phyloP scores from a whole-genome alignment of 2,797 vertebrate genomes.

The Coreius guichenoti region DNA sequence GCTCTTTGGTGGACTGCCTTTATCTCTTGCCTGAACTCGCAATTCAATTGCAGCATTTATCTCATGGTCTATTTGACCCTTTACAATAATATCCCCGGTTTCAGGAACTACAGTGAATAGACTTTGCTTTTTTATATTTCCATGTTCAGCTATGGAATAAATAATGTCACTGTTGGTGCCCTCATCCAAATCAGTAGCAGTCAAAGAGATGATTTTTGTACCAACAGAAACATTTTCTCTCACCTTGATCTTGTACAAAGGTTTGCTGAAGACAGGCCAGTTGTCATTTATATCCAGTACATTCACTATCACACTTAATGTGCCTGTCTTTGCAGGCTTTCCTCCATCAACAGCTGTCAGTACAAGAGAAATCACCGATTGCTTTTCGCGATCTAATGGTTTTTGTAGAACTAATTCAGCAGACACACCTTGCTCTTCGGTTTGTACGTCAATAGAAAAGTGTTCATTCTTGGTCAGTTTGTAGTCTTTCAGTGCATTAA shows the following conservation, averaged over 20 bases:
- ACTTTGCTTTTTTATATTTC: conserved; percentile 51
- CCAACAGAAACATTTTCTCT: conserved; percentile 67
- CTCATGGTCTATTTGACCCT: conserved; percentile 59
- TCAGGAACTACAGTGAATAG: conserved; percentile 64
- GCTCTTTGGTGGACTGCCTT: conserved; percentile 56
- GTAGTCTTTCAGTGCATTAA: conserved; percentile 74
- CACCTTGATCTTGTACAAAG: conserved; percentile 67
- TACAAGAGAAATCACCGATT: conserved; percentile 62
- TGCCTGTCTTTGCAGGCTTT: conserved; percentile 65
- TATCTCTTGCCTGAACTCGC: conserved; percentile 75
- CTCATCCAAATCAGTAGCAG: conserved; percentile 71
- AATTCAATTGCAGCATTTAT: conserved; percentile 76
- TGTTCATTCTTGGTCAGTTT: conserved; percentile 72
- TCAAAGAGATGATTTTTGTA: conserved; percentile 65
- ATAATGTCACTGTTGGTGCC: conserved; percentile 67
- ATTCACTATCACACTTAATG: conserved; percentile 63
- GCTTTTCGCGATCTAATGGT: conserved; percentile 66
- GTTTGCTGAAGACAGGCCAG: conserved; percentile 69
- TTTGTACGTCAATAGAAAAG: conserved; percentile 72
- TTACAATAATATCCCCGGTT: conserved; percentile 70
- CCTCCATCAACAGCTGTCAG: conserved; percentile 75
- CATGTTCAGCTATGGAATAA: conserved; percentile 70
- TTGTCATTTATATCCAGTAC: conserved; percentile 75
- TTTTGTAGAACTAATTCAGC: conserved; percentile 65
- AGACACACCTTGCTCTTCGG: conserved; percentile 55